A percentile compares a stretch with the other conserved stretches of the same genome.
Evolutionary conservation across 2,797 vertebrate genomes (phyloP).

Genomic region (Acomys russatus): DNA sequence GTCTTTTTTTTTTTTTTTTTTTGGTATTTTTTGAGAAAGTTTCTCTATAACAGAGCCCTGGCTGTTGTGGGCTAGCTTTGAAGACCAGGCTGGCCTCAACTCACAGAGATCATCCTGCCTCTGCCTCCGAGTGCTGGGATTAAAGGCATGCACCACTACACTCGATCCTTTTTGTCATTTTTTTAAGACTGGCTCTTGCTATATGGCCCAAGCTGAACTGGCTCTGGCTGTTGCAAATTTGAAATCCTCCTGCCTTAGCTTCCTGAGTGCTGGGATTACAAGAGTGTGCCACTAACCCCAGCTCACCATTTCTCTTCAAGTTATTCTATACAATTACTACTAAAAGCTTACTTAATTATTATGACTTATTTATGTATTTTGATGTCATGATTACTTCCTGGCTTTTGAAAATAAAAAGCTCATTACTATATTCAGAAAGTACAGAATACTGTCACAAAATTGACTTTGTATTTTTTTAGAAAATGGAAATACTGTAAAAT

Average conservation of each 20-base stretch:
- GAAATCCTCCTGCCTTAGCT: background rate
- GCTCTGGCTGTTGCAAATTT: background rate
- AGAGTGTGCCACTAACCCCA: background rate
- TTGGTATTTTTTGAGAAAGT: no score
- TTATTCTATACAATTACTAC: slow-evolving; percentile 28
- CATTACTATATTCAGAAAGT: slow-evolving; percentile 57
- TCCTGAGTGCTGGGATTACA: background rate
- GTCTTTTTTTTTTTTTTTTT: slow-evolving; percentile 14
- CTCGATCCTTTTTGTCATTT: background rate
- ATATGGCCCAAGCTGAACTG: background rate
- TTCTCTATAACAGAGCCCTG: no score
- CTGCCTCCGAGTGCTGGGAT: no score
- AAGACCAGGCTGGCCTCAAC: no score
- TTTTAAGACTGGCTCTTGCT: background rate
- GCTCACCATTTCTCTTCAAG: slow-evolving; percentile 46
- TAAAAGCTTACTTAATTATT: slow-evolving; percentile 57
- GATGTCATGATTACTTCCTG: slow-evolving; percentile 40
- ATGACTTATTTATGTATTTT: slow-evolving; percentile 67
- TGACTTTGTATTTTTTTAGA: slow-evolving; percentile 1
- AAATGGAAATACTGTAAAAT: slow-evolving; percentile 52
- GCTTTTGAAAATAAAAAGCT: slow-evolving; percentile 59
- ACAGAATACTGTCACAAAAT: slow-evolving; percentile 51
- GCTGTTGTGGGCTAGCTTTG: no score
- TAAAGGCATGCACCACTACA: no score
- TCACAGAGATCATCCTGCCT: no score